A percentile compares a stretch with the other conserved stretches of the same genome.
Conservation (phyloP, 1,140 invertebrate genomes). For the Drosophila ananassae region DNA sequence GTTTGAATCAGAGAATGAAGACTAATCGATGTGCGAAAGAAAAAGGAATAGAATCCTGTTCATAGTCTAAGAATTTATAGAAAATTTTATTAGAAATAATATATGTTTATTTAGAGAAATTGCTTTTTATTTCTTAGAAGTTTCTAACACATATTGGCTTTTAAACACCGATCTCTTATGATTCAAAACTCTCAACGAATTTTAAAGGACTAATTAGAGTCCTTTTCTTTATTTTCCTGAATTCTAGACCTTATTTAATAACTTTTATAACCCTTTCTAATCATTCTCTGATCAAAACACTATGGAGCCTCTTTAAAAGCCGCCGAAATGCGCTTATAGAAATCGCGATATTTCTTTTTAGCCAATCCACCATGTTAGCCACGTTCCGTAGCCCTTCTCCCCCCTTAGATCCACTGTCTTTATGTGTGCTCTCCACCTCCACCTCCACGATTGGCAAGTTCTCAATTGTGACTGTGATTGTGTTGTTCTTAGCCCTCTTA, state of each 20-base stretch:
- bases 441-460: slow-evolving; percentile 74
- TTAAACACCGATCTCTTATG: too few relatives aligned
- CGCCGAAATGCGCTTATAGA: slow-evolving; percentile 48
- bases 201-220: too few relatives aligned
- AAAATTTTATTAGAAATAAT: background rate
- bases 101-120: background rate
- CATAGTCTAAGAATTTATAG: too few relatives aligned
- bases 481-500: slow-evolving; percentile 44
- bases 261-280: background rate
- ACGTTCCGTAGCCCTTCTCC: slow-evolving; percentile 55
- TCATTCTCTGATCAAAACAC: slow-evolving; percentile 38
- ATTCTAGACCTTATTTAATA: background rate
- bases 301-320: slow-evolving; percentile 7
- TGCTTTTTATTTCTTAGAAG: background rate
- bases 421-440: slow-evolving; percentile 58
- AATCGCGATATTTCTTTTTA: slow-evolving; percentile 70
- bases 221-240: too few relatives aligned
- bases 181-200: too few relatives aligned
- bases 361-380: slow-evolving; percentile 51
- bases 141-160: background rate
- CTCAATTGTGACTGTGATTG: slow-evolving; percentile 69
- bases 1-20: slow-evolving; percentile 48
- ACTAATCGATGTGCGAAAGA: background rate
- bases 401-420: slow-evolving; percentile 55
- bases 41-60: slow-evolving; percentile 3